Conservation (phyloP, 2,113 vertebrate species). For the Ardeotis arabs region DNA sequence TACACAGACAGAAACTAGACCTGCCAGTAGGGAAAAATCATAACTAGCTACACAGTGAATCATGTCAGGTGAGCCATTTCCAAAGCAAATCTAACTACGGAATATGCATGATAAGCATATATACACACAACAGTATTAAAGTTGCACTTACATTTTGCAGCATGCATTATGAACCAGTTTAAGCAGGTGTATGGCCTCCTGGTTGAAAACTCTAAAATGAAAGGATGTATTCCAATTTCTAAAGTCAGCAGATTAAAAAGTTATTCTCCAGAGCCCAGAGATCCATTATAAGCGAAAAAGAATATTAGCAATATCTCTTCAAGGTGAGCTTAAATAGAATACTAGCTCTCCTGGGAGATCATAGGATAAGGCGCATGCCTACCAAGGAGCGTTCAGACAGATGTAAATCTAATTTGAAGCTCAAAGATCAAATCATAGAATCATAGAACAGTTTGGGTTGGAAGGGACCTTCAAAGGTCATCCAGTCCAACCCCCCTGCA, state of each 20-base stretch:
- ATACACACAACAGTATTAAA: background rate
- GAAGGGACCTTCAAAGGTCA: no score
- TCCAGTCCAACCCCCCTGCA: no score
- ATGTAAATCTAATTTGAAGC: background rate
- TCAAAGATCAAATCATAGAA: background rate
- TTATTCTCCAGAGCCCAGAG: slow-evolving; percentile 27
- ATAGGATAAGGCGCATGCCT: background rate
- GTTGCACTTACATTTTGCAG: background rate
- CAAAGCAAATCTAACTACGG: background rate
- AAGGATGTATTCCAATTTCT: background rate
- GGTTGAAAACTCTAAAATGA: background rate
- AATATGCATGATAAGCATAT: background rate
- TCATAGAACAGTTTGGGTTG: no score
- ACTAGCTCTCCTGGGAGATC: background rate
- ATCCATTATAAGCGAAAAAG: slow-evolving; percentile 22
- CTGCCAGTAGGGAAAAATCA: background rate
- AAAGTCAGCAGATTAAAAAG: slow-evolving; percentile 15
- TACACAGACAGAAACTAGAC: background rate
- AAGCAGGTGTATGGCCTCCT: background rate
- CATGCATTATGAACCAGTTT: background rate
- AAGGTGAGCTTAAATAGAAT: slow-evolving; percentile 56
- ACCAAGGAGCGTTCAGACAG: background rate
- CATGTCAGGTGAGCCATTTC: background rate
- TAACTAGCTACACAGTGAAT: background rate
- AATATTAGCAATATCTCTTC: background rate